Conservation (phyloP, 2,888 invertebrate genomes). For the Eueremaeus valkanovi region DNA sequence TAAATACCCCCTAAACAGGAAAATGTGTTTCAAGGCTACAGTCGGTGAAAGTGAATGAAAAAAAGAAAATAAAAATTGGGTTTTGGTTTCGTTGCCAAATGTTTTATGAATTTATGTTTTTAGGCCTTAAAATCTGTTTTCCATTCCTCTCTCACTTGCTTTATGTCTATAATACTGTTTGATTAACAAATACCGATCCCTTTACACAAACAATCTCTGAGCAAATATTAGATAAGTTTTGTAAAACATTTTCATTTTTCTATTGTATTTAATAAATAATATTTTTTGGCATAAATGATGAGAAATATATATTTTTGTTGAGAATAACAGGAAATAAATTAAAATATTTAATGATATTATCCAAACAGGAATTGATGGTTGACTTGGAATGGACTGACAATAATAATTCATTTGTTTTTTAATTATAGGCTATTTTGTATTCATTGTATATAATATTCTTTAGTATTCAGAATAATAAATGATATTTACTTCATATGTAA, state of each 20-base stretch:
- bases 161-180: neutral
- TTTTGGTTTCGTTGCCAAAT: neutral
- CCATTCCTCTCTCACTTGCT: neutral
- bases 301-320: neutral
- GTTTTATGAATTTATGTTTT: too few species aligned
- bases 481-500: too few species aligned
- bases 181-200: neutral
- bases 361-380: too few species aligned
- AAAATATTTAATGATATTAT: too few species aligned
- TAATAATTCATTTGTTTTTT: too few species aligned
- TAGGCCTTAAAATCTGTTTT: neutral
- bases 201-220: neutral
- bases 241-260: neutral
- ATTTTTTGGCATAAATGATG: too few species aligned
- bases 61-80: neutral
- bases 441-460: too few species aligned
- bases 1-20: neutral
- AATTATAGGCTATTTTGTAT: too few species aligned
- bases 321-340: too few species aligned
- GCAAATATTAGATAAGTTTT: neutral
- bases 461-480: too few species aligned
- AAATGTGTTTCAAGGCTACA: constrained; percentile 18
- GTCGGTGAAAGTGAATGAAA: neutral
- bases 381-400: too few species aligned
- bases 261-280: neutral